Conservation (phyloP, 1,140 invertebrate genomes). For the Brachionus rubens region DNA sequence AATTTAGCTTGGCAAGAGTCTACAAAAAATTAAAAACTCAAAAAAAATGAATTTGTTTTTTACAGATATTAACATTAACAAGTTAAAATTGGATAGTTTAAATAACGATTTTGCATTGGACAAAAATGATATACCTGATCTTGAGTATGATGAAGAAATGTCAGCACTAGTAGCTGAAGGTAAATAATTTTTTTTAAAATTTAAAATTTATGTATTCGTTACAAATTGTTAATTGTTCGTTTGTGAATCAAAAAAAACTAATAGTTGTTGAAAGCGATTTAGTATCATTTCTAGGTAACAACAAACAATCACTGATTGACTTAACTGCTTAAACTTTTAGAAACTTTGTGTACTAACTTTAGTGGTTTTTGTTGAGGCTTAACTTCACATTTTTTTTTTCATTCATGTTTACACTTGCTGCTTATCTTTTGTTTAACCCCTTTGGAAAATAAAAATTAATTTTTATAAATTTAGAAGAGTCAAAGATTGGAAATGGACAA, state of each 20-base stretch:
- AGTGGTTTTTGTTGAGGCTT: too few species aligned
- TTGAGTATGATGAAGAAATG: slow-evolving; percentile 43
- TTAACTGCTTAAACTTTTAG: background rate
- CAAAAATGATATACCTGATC: slow-evolving; percentile 33
- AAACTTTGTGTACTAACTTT: background rate
- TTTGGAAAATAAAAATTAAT: too few species aligned
- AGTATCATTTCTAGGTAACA: slow-evolving; percentile 22
- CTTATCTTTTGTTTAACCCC: background rate
- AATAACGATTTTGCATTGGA: background rate
- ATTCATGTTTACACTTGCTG: too few species aligned
- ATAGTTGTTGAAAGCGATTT: slow-evolving; percentile 35
- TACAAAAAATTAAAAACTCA: too few species aligned
- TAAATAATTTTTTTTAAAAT: slow-evolving; percentile 15
- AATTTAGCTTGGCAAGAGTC: too few species aligned
- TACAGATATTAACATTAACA: background rate
- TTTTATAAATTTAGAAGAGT: background rate
- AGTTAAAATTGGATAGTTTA: background rate
- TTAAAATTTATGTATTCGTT: too few species aligned
- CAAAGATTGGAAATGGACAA: slow-evolving; percentile 25
- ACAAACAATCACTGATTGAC: background rate
- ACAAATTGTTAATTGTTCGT: too few species aligned
- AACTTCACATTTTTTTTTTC: too few species aligned
- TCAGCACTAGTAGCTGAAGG: slow-evolving; percentile 34
- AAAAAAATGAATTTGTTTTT: too few species aligned
- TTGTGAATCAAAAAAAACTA: background rate